Conservation (phyloP, 30 jellyfish, hydroid and myxozoan genomes). For the Aurelia coerulea region DNA sequence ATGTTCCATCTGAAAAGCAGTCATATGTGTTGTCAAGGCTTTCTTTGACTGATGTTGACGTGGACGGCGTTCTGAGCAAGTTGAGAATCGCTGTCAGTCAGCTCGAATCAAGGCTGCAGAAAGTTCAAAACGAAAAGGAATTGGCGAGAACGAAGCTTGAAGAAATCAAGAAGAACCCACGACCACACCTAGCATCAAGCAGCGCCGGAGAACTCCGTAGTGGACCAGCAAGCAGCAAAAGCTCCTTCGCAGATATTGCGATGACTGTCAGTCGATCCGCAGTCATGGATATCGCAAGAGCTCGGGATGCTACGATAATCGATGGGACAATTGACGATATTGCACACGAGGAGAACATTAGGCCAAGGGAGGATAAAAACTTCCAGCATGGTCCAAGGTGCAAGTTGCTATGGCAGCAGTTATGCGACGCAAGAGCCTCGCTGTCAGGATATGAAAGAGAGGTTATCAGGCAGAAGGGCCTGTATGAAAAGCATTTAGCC, state of each 20-base stretch:
- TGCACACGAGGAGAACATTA: conserved; percentile 45
- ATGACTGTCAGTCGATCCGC: conserved; percentile 61
- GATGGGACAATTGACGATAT: conserved; percentile 70
- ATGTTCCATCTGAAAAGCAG: conserved; percentile 24
- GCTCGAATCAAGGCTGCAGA: conserved; percentile 55
- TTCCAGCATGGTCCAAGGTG: conserved; percentile 74
- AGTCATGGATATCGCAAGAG: conserved; percentile 70
- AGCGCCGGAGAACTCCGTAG: conserved; percentile 18
- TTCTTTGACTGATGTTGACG: conserved; percentile 62
- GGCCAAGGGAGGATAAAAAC: conserved; percentile 54
- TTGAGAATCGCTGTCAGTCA: conserved; percentile 66
- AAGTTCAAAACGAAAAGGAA: conserved; percentile 36
- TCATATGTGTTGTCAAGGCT: conserved; percentile 49
- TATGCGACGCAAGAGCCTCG: conserved; percentile 66
- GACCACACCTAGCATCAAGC: conserved; percentile 6
- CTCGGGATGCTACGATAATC: conserved; percentile 52
- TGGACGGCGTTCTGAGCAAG: conserved; percentile 52
- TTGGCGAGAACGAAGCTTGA: conserved; percentile 38
- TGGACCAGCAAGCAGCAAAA: not conserved
- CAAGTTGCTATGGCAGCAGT: conserved; percentile 78
- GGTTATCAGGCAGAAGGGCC: conserved; percentile 43
- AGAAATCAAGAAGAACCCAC: conserved; percentile 6
- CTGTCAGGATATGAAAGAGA: conserved; percentile 62
- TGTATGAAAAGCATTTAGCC: conserved; percentile 35
- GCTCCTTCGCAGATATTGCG: not conserved